These are phyloP conservation scores for Percopsis transmontana DNA, from an alignment of 2,113 vertebrate species.

Conservation along the genomic window DNA sequence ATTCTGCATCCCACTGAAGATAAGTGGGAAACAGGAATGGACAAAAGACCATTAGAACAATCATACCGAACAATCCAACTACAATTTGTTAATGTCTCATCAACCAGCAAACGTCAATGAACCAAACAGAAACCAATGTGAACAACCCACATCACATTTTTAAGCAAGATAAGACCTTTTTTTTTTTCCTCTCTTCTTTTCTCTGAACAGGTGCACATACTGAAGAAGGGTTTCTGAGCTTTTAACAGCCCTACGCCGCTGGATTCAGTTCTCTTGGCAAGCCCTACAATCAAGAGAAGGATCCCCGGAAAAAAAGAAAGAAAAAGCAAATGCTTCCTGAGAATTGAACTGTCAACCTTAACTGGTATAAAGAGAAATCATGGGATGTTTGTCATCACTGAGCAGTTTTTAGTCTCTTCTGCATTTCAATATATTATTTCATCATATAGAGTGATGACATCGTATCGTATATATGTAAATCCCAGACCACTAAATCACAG, in stretches of 20 bases:
- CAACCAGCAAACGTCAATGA: not conserved
- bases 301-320: conserved; percentile 54
- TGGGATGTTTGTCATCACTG: conserved; percentile 56
- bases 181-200: conserved; percentile 1
- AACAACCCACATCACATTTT: conserved; percentile 5
- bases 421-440: conserved; percentile 32
- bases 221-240: conserved; percentile 5
- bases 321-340: conserved; percentile 87
- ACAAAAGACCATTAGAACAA: not conserved
- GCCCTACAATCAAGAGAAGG: conserved; percentile 17
- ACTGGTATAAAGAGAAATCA: conserved; percentile 82
- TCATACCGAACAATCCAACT: not conserved
- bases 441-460: conserved; percentile 28
- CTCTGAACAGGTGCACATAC: conserved; percentile 16
- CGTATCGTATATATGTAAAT: conserved; percentile 23
- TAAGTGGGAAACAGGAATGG: conserved; percentile 3
- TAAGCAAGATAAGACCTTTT: conserved; percentile 31
- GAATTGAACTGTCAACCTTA: conserved; percentile 91
- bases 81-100: not conserved
- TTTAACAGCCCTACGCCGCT: conserved; percentile 8
- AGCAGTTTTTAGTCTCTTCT: conserved; percentile 58
- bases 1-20: not conserved
- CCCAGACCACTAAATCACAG: conserved; percentile 65
- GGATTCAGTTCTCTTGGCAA: conserved; percentile 11
- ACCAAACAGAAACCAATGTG: not conserved